phyloP scores from a whole-genome alignment of 1,140 invertebrate genomes.

The Neuroterus valhalla region DNA sequence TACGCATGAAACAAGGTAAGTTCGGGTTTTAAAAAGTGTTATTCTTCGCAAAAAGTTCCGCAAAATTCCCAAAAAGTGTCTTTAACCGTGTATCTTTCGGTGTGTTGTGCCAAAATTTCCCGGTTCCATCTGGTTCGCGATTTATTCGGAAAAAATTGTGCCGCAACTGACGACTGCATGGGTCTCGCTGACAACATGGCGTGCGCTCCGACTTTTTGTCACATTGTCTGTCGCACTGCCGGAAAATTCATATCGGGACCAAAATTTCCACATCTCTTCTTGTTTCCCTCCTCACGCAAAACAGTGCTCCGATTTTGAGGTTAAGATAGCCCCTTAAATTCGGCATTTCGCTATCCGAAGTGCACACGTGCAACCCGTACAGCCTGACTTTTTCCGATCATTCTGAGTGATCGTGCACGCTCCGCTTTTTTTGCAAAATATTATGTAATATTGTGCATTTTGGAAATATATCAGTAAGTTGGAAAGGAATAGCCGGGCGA shows the following conservation, averaged over 20 bases:
- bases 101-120: constrained; percentile 1
- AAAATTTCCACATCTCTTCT: too few species aligned
- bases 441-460: constrained; percentile 48
- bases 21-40: constrained; percentile 61
- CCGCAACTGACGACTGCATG: constrained; percentile 60
- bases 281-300: too few species aligned
- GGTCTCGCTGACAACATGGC: constrained; percentile 83
- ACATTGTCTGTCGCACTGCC: constrained; percentile 52
- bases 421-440: constrained; percentile 35
- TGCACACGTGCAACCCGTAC: constrained; percentile 71
- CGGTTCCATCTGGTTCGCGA: constrained; percentile 20
- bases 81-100: neutral
- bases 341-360: too few species aligned
- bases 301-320: too few species aligned
- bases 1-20: constrained; percentile 84
- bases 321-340: too few species aligned
- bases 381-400: constrained; percentile 66
- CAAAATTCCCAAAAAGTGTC: neutral
- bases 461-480: constrained; percentile 19
- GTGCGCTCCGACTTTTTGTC: constrained; percentile 74
- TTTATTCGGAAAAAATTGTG: constrained; percentile 39
- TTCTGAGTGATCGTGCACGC: constrained; percentile 37
- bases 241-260: neutral
- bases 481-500: neutral
- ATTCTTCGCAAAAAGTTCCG: neutral